These are phyloP conservation scores for Ligdia adustata DNA, from an alignment of 2,888 invertebrate genomes.

Conservation along the genomic window DNA sequence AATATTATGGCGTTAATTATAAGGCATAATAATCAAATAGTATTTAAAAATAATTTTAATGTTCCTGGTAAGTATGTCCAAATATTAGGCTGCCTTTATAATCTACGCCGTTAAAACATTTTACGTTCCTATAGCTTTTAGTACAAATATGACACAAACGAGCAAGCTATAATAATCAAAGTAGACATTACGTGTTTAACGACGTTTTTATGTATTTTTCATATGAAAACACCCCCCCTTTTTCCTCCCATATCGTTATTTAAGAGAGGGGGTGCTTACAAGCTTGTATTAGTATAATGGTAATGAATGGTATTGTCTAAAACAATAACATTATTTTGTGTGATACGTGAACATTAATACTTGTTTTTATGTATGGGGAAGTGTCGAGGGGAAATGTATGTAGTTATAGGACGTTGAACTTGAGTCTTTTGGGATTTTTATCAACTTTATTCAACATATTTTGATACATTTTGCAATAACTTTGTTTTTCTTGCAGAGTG, in stretches of 20 bases:
- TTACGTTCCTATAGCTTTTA: background rate
- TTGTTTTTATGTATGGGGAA: no score
- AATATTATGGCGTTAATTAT: no score
- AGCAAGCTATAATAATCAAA: constrained; percentile 10
- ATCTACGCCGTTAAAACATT: constrained; percentile 1
- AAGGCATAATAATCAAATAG: no score
- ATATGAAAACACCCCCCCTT: constrained; percentile 8
- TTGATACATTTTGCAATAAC: no score
- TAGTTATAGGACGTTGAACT: no score
- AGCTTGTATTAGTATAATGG: constrained; percentile 16
- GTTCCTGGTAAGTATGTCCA: no score
- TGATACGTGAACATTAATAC: background rate
- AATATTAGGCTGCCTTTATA: no score
- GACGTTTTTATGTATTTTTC: constrained; percentile 20
- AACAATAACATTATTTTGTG: constrained; percentile 24
- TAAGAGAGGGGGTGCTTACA: constrained; percentile 6
- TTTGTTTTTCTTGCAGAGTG: no score
- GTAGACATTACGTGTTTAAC: constrained; percentile 9
- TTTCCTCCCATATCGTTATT: constrained; percentile 15
- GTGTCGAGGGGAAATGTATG: no score
- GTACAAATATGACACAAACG: constrained; percentile 8
- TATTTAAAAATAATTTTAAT: no score
- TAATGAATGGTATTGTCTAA: constrained; percentile 30
- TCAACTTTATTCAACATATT: no score
- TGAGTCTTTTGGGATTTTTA: no score